Percentiles rank a stretch among this genome's conserved stretches.
Conservation (phyloP, 2,113 vertebrate genomes). For the Ranitomeya imitator region DNA sequence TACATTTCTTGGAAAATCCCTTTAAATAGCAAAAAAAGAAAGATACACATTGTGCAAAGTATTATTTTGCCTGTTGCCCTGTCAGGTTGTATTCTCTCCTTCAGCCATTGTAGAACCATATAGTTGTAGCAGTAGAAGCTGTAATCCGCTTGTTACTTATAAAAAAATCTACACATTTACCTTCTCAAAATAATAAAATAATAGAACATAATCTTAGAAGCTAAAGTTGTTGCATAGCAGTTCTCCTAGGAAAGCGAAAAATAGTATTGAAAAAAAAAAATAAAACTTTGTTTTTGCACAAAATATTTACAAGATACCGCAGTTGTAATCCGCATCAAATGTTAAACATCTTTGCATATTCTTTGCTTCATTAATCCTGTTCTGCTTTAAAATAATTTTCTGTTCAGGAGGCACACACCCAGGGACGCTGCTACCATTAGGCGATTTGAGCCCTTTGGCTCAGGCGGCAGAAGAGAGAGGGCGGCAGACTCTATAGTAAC, state of each 20-base stretch:
- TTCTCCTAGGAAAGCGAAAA: neutral
- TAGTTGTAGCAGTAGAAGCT: neutral
- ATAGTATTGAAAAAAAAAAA: neutral
- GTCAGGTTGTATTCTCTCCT: neutral
- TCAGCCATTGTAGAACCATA: neutral
- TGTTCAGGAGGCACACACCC: neutral
- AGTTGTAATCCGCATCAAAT: neutral
- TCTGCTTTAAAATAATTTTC: neutral
- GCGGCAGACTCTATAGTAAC: too few species aligned
- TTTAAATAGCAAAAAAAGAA: too few species aligned
- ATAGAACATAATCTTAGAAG: neutral
- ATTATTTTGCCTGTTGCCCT: neutral
- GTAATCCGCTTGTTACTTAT: neutral
- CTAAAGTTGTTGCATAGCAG: neutral
- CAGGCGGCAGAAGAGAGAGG: too few species aligned
- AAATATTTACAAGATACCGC: neutral
- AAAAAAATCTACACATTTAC: neutral
- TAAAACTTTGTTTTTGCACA: neutral
- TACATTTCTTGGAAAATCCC: too few species aligned
- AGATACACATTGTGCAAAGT: too few species aligned
- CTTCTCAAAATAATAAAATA: neutral
- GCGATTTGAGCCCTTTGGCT: too few species aligned
- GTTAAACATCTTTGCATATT: too few species aligned
- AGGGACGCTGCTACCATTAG: too few species aligned
- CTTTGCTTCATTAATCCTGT: neutral